These are phyloP conservation scores for Gopherus flavomarginatus DNA, from an alignment of 2,113 vertebrate genomes.

Conservation along the genomic window DNA sequence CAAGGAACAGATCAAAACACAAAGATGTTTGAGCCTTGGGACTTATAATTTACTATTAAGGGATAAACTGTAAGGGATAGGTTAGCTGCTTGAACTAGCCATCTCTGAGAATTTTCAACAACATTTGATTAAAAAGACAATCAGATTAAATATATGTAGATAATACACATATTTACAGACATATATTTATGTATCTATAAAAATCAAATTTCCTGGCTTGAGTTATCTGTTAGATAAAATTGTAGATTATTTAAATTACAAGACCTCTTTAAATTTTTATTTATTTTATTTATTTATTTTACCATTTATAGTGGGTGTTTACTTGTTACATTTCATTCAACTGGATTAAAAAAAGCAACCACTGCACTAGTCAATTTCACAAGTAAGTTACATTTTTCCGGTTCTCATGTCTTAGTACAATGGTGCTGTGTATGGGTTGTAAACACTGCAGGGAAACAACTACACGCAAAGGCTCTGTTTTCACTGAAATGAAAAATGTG, in stretches of 20 bases:
- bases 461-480: not conserved
- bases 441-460: not conserved
- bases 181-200: conserved; percentile 6
- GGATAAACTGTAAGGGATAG: conserved; percentile 4
- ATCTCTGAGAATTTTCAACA: conserved; percentile 32
- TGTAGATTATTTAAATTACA: conserved; percentile 5
- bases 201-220: conserved; percentile 28
- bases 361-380: not conserved
- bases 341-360: not conserved
- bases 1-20: conserved; percentile 32
- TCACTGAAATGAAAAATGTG: not conserved
- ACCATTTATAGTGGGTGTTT: not conserved
- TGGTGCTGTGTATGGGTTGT: not conserved
- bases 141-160: not conserved
- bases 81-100: conserved; percentile 45
- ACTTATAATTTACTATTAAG: conserved; percentile 41
- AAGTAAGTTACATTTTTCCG: too few relatives aligned
- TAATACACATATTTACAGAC: not conserved
- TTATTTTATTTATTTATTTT: not conserved
- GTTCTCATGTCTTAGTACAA: not conserved
- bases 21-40: conserved; percentile 22
- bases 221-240: not conserved
- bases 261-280: not conserved
- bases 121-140: conserved; percentile 21
- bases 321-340: not conserved